phyloP scores from a whole-genome alignment of 2,888 invertebrate species.

The Drosophila pegasa region DNA sequence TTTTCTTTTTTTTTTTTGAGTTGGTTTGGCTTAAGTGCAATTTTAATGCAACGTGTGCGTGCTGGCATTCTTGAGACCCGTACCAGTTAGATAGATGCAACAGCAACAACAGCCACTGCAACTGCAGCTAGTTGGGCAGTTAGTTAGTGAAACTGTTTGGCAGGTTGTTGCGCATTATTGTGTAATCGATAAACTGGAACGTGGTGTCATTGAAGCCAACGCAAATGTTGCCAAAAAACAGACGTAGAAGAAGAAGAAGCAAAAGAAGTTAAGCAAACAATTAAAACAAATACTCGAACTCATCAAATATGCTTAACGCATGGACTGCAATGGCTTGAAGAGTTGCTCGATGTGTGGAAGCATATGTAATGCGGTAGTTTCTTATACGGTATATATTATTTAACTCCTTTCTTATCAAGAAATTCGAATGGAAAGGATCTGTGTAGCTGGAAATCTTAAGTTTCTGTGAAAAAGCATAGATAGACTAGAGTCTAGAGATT shows the following conservation, averaged over 20 bases:
- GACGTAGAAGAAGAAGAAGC: neutral
- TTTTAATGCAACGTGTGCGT: slow-evolving; percentile 55
- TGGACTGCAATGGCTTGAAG: slow-evolving; percentile 3
- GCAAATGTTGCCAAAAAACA: slow-evolving; percentile 5
- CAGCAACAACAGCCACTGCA: slow-evolving; percentile 14
- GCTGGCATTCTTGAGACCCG: slow-evolving; percentile 55
- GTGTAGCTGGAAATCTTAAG: neutral
- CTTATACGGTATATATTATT: neutral
- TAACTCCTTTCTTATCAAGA: neutral
- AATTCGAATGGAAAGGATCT: neutral
- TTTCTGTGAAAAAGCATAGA: neutral
- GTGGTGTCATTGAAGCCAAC: slow-evolving; percentile 47
- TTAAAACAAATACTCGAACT: neutral
- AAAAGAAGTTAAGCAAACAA: neutral
- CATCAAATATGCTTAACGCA: neutral
- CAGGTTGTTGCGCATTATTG: slow-evolving; percentile 59
- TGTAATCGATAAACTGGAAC: slow-evolving; percentile 63
- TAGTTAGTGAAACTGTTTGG: slow-evolving; percentile 53
- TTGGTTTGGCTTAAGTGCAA: slow-evolving; percentile 48
- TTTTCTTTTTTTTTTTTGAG: slow-evolving; percentile 8
- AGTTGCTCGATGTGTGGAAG: neutral
- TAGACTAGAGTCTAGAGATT: neutral
- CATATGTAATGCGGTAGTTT: neutral
- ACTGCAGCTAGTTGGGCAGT: slow-evolving; percentile 23
- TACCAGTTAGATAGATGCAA: slow-evolving; percentile 54